Conservation (phyloP, 1,140 invertebrate genomes). For the Megathymus violae region DNA sequence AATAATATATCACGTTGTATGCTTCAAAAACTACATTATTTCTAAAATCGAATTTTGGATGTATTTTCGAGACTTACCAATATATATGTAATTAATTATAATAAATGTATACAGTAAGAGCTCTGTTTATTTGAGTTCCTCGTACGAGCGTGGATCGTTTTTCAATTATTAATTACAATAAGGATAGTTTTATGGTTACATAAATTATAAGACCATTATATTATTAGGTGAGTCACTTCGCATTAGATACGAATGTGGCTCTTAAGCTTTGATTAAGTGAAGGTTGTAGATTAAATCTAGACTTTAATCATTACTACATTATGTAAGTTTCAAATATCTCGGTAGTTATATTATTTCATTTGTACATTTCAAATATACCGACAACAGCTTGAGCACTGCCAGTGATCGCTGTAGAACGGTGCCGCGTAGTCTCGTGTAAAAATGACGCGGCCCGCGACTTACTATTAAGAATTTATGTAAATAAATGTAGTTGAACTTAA, state of each 20-base stretch:
- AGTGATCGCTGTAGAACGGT: conserved; percentile 28
- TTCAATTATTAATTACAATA: not conserved
- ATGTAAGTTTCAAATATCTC: not conserved
- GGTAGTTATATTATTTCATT: conserved; percentile 10
- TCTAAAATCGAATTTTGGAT: conserved; percentile 9
- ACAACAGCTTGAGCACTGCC: conserved; percentile 56
- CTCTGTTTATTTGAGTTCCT: conserved; percentile 20
- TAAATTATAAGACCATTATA: not conserved
- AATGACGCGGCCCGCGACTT: conserved; percentile 30
- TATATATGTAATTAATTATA: not conserved
- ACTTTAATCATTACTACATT: not conserved
- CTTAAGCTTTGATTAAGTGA: not conserved
- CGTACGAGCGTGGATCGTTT: not conserved
- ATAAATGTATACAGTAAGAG: no score
- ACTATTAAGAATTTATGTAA: conserved; percentile 28
- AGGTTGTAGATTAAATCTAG: not conserved
- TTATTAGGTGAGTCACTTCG: conserved; percentile 15
- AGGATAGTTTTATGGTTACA: not conserved
- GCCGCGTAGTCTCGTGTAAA: conserved; percentile 31
- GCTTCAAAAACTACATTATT: not conserved
- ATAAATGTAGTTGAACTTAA: conserved; percentile 16
- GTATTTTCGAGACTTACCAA: not conserved
- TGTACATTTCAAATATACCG: conserved; percentile 12
- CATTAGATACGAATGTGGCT: conserved; percentile 21
- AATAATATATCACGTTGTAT: not conserved